Evolutionary conservation across 2,113 vertebrate species (phyloP), one percentile per base, ranked within the genome.

Genomic region (Dipodomys stephensi): DNA sequence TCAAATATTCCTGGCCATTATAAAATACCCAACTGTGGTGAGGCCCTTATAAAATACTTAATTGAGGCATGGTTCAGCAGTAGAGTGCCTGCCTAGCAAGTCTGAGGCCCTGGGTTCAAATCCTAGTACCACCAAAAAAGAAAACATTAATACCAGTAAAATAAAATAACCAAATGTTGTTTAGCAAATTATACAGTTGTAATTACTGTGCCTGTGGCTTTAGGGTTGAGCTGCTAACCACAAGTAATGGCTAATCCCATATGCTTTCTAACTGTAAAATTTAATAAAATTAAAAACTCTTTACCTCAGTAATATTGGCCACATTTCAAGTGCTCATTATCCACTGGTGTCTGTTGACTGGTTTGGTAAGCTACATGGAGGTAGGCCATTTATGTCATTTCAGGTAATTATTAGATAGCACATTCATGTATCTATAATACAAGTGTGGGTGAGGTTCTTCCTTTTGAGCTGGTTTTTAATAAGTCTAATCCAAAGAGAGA

Each of bases 331-430:
- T 73, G 60, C 7, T 65, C 19, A 35, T 3, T 67, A 79, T 44
- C 57, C 28, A 4, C 25, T 79, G 60, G 60, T 53, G 22, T 46
- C 19, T 53, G 2, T 25, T 73, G 80, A 60, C 77, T 80, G 1
- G 11, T 1, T 0, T 20, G 20, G 1, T 64, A 20, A 4, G 11
- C n/a, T 68, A 22, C 11, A 16, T 39, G 71, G 13, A 39, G 4
- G 32, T 0, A 30, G 86, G 22, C 71, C 27, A 3, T 82, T 35
- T 60, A 5, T 6, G 8, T 39, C 12, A 10, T 16, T 35, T 25
- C 9, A 68, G 71, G 5, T 28, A 19, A 12, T 57, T 22, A 39
- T 1, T 9, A 1, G 25, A 15, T 44, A 22, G 1, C 44, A 72
- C n/a, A 53, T 35, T 57, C 8, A 0, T n/a, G 25, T 87, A 19